Conservation (phyloP, 2,113 vertebrate species). For the Xyrauchen texanus region DNA sequence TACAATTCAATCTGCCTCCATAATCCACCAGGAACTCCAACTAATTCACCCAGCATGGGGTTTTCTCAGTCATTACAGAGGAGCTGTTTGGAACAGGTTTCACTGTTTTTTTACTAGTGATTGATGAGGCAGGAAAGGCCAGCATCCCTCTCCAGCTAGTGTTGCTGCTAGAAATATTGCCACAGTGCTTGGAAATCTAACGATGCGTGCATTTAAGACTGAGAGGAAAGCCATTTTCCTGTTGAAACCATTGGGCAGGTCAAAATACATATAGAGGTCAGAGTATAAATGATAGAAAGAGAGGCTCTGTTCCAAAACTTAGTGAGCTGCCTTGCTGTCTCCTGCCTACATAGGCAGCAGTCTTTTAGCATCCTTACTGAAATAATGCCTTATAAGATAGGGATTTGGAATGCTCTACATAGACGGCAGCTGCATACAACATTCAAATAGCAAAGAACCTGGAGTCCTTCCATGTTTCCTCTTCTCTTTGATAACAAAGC, state of each 20-base stretch:
- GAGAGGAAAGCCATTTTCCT: not conserved
- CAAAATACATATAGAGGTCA: constrained; percentile 2
- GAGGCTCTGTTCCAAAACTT: no score
- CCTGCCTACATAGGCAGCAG: no score
- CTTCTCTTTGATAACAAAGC: no score
- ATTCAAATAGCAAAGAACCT: no score
- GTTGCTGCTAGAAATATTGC: not conserved
- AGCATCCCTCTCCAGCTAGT: no score
- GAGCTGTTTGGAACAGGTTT: not conserved
- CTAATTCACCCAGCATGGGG: constrained; percentile 26
- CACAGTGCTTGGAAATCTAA: not conserved
- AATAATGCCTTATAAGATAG: no score
- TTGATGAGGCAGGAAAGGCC: not conserved
- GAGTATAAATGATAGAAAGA: not conserved
- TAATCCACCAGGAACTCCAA: constrained; percentile 10
- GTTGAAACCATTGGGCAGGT: not conserved
- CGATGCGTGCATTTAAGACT: not conserved
- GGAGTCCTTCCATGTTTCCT: no score
- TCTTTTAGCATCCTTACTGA: no score
- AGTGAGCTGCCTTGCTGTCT: no score
- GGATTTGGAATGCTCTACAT: no score
- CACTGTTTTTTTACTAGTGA: not conserved
- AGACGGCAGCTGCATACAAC: no score
- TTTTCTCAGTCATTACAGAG: constrained; percentile 18
- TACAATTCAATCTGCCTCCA: constrained; percentile 8